Base-by-base conservation (phyloP, 2,797 vertebrate species). In the Simalia tracyae region DNA sequence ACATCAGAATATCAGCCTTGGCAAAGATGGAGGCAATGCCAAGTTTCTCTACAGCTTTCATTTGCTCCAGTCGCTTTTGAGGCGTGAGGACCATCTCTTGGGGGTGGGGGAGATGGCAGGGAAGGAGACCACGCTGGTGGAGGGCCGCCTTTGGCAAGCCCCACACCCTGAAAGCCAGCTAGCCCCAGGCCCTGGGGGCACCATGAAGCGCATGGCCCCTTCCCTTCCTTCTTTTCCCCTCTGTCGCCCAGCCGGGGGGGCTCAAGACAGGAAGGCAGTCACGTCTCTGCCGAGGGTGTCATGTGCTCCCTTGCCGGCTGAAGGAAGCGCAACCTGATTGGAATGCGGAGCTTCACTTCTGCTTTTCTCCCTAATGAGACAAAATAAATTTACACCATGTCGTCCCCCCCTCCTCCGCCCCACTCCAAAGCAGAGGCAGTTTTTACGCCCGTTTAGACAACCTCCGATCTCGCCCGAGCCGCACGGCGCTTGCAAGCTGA, bases 391-490 rank as follows among this genome's bases (percentile, higher is more conserved):
- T 56, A 11, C 28, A 0, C 89, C 91, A 42, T 86, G 91, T 87
- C 0, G 10, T 1, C 3, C 5, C 84, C 24, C 46, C 56, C 0
- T 14, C 6, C 14, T 88, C 84, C 46, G 87, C 60, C 91, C 91
- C 0, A 0, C 1, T 6, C 92, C n/a, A 7, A 90, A 90, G 95
- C 90, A 31, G 56, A 94, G 94, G 95, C 95, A 93, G 96, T 87
- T 95, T 92, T 91, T 94, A 90, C 1, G 7, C 94, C n/a, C 26
- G 68, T 93, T 93, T 22, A 93, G 95, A 95, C 95, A 85, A 87
- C 89, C 94, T 92, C 61, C 3, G 31, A 94, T 95, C 94, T 59
- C 68, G 68, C 84, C 93, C 91, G 59, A 87, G 59, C 93, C 0
- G 2, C 28, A 10, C 14, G 14, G 88, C 56, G 14, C 96, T 96